Conservation (phyloP, 2,888 invertebrate genomes). For the Yponomeuta plumbellus region DNA sequence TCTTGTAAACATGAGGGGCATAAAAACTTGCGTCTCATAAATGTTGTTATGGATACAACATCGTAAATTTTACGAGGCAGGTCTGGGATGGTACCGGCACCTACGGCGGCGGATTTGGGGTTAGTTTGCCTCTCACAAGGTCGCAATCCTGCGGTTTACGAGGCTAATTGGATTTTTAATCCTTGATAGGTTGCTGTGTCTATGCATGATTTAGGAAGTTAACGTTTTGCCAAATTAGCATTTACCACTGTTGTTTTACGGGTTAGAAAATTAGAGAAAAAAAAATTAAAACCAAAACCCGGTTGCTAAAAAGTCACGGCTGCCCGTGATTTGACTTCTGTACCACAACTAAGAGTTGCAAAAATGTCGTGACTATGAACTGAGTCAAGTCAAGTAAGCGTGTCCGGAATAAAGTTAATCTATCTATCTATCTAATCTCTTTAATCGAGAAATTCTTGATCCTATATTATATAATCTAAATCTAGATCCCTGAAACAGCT, state of each 20-base stretch:
- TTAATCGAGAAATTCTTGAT: too few species aligned
- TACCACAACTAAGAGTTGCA: too few species aligned
- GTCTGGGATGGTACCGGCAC: conserved; percentile 22
- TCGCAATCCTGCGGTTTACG: conserved; percentile 8
- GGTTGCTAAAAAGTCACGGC: too few species aligned
- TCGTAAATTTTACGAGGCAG: conserved; percentile 47
- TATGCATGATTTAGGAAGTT: conserved; percentile 3
- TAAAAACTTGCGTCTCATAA: conserved; percentile 39
- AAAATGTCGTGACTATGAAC: too few species aligned
- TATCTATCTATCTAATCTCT: too few species aligned
- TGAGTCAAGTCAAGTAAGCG: too few species aligned
- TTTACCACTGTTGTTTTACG: not conserved
- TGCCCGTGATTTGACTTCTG: too few species aligned
- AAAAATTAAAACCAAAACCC: not conserved
- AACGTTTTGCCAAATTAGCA: not conserved
- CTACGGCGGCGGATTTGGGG: not conserved
- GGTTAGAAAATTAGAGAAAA: not conserved
- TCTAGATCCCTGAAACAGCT: too few species aligned
- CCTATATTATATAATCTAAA: too few species aligned
- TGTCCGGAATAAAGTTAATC: too few species aligned
- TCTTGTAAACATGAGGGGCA: conserved; percentile 7
- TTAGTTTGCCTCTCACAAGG: conserved; percentile 2
- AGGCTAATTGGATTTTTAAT: conserved; percentile 7
- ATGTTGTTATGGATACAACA: conserved; percentile 37
- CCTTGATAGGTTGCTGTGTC: conserved; percentile 5